A percentile compares a stretch with the other conserved stretches of the same genome.
phyloP scores from a whole-genome alignment of 2,888 invertebrate species.

The Hoplodrina blanda region DNA sequence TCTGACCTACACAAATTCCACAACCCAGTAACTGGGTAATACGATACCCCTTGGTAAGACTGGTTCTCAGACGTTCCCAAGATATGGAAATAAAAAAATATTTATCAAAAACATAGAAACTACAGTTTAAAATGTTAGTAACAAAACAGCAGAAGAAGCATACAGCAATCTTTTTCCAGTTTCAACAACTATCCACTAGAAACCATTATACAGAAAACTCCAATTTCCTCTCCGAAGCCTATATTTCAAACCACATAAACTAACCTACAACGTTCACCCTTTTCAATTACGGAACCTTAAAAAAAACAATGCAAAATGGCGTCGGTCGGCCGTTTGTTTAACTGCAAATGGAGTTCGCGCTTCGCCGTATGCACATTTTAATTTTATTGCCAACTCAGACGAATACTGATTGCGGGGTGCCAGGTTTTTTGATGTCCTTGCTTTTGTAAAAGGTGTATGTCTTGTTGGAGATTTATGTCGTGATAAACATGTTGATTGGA shows the following conservation, averaged over 20 bases:
- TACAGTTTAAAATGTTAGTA: background rate
- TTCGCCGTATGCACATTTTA: conserved; percentile 78
- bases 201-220: conserved; percentile 24
- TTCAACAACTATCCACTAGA: background rate
- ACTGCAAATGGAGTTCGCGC: conserved; percentile 79
- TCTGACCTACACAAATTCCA: no score
- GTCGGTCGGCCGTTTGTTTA: conserved; percentile 73
- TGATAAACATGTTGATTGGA: conserved; percentile 53
- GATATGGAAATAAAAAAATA: background rate
- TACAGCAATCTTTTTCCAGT: background rate
- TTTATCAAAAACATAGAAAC: background rate
- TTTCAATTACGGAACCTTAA: conserved; percentile 66
- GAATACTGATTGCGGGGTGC: conserved; percentile 66
- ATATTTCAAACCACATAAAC: conserved; percentile 56
- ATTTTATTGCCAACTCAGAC: conserved; percentile 71
- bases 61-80: no score
- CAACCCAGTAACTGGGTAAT: no score
- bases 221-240: conserved; percentile 44
- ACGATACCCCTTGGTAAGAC: no score
- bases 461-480: conserved; percentile 60
- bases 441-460: conserved; percentile 59
- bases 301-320: conserved; percentile 79
- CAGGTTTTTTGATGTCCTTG: conserved; percentile 65
- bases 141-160: background rate
- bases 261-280: conserved; percentile 55